Base-by-base conservation (phyloP, 2,888 invertebrate species). In the Chrysolina oricalcia region DNA sequence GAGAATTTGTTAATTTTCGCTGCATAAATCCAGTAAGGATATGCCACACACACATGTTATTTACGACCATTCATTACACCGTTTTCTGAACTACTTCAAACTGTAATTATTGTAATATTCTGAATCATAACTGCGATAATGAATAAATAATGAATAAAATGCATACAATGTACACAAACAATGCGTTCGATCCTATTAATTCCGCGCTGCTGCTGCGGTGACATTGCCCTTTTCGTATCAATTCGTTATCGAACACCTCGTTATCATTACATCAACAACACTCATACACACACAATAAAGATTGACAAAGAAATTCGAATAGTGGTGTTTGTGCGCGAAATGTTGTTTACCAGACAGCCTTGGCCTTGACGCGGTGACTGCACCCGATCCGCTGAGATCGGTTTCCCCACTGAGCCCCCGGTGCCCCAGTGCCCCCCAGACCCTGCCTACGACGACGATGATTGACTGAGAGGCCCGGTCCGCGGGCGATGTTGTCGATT, bases 351-450 rank as follows among this genome's bases (percentile, higher is more conserved):
- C 40, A 17, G 83, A 79, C 83, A 85, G 85, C 86, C 86, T 86
- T 86, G 86, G 85, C 86, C 86, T 86, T 86, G 85, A 79, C 82
- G 84, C 85, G 86, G 86, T 85, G 85, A 85, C 78, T 86, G 86
- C 85, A 83, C 86, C 83, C 74, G 50, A 62, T 48, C 70, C 59
- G 71, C 69, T 75, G 75, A 74, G 78, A 79, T 81, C 79, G 9
- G 27, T 59, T 59, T 81, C 82, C 80, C 82, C 82, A 80, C 80
- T 81, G 81, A 79, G 81, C 81, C 85, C 81, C 81, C 81, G 83
- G 82, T 85, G 86, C 81, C 86, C 85, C 83, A 85, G 83, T 85
- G 85, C 84, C 85, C 85, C 85, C 85, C 84, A 85, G 83, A 82
- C 79, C 78, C 79, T 77, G 76, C 67, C 65, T 70, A 62, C 70